Evolutionary conservation across 2,797 vertebrate genomes (phyloP), one percentile per base, ranked within the genome.

Genomic region (Leptoclinus maculatus): DNA sequence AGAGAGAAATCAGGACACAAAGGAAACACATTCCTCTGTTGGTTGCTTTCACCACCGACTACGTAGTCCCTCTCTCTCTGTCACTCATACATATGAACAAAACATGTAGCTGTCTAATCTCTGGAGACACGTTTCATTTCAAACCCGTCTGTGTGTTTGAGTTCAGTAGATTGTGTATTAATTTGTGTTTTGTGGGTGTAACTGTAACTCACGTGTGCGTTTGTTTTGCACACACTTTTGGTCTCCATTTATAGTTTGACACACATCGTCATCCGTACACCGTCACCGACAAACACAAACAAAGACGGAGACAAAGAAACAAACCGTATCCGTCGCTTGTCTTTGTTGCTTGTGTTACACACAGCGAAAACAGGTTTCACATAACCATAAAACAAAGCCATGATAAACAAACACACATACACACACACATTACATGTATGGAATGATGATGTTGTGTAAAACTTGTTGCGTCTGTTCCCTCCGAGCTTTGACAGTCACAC

Each of bases 361-460:
- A 19, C 43, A 57, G 36, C 7, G 9, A 82, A 88, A 90, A 87
- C 65, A 5, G 72, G 83, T 85, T 86, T 70, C 53, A 63, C 56
- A 39, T 57, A 41, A 79, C 57, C 38, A 62, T 51, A 56, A 82
- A 70, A 51, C 54, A 67, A 75, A 78, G 38, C 43, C 47, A 63
- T 79, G n/a, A 19, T 60, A 57, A 81, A 27, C 72, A 43, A 25
- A 58, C 10, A 8, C 3, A 21, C 19, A 12, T 21, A 25, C 49
- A 45, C 43, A 38, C n/a, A 49, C 56, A 66, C 16, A 41, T 63
- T 69, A 57, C 0, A 29, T 14, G 3, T 72, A 68, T 73, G 83
- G 83, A 85, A 92, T 91, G 84, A 70, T 62, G 69, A 84, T 86
- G 74, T 80, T 87, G 75, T 89, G 59, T 83, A 49, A 82, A 84